Conservation (phyloP, 2,888 invertebrate species). For the Chorisops tibialis region DNA sequence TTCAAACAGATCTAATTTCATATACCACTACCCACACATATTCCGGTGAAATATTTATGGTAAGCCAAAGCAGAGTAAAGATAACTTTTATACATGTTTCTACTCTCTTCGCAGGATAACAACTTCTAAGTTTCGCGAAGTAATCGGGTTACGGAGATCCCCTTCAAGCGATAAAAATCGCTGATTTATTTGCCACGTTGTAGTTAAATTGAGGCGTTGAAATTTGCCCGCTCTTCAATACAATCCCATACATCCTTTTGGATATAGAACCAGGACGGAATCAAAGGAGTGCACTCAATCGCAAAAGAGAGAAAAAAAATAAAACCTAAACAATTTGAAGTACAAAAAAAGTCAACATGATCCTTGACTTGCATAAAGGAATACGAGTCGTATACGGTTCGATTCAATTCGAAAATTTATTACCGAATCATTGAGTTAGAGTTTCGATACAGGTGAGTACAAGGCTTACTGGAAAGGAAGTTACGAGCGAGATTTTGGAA, state of each 20-base stretch:
- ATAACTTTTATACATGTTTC: too few relatives aligned
- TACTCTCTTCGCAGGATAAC: too few relatives aligned
- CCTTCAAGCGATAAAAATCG: too few relatives aligned
- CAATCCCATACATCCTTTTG: not conserved
- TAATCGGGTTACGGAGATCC: too few relatives aligned
- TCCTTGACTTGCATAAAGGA: constrained; percentile 21
- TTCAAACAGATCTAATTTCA: too few relatives aligned
- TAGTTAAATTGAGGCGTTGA: not conserved
- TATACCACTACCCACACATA: too few relatives aligned
- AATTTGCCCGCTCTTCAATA: not conserved
- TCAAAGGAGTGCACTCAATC: not conserved
- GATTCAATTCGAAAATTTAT: constrained; percentile 22
- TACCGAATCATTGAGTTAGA: constrained; percentile 25
- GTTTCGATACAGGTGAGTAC: too few relatives aligned
- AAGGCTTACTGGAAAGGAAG: too few relatives aligned
- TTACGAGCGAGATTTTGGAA: too few relatives aligned
- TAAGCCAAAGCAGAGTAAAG: too few relatives aligned
- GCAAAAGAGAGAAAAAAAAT: not conserved
- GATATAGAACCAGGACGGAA: not conserved
- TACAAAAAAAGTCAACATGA: constrained; percentile 24
- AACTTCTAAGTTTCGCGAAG: too few relatives aligned
- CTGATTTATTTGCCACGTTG: constrained; percentile 6
- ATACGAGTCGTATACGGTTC: constrained; percentile 12
- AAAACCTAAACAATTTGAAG: constrained; percentile 18
- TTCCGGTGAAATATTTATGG: too few relatives aligned